Evolutionary conservation across 2,113 vertebrate genomes (phyloP), one percentile per base, ranked within the genome.

Genomic region (Caloenas nicobarica): DNA sequence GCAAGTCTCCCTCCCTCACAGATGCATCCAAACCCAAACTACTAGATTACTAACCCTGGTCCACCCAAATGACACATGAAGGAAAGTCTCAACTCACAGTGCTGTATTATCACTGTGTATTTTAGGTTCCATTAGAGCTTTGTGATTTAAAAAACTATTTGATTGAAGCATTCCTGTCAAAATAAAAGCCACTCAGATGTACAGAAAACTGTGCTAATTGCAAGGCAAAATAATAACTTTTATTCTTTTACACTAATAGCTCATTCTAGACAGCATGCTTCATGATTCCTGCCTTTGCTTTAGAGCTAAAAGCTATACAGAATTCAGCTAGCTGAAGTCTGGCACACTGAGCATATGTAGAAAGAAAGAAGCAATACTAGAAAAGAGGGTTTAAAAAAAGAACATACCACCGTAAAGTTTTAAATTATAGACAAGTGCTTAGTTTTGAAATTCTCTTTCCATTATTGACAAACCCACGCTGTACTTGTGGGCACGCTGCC

Each of bases 331-430:
- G 79, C 60, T 77, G 9, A 57, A 74, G 60, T 74, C 60, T 76
- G 81, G 83, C 61, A 92, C 81, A 84, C 56, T 81, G 42, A 72
- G 23, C 12, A 4, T 2, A 28, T 4, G 77, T 71, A 71, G 93
- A 91, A 95, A 65, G 77, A 65, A 79, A 76, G 57, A 9, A 89
- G 81, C 53, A 84, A 68, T 19, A 79, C 69, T 36, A 80, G 60
- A 78, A 78, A 68, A 74, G 44, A 86, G 26, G n/a, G 16, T 61
- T 94, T 93, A 53, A 93, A 93, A 95, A 77, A 95, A 89, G 68
- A 95, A 87, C n/a, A 16, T 57, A 88, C 60, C 80, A 13, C 61
- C 95, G 48, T 68, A 79, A 86, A 68, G 36, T 36, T 73, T 81
- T 71, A 91, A 94, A 90, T 81, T 71, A 76, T 3, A 94, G 44